These are phyloP conservation scores for Dryomyza anilis DNA, from an alignment of 2,888 invertebrate genomes.

Conservation along the genomic window DNA sequence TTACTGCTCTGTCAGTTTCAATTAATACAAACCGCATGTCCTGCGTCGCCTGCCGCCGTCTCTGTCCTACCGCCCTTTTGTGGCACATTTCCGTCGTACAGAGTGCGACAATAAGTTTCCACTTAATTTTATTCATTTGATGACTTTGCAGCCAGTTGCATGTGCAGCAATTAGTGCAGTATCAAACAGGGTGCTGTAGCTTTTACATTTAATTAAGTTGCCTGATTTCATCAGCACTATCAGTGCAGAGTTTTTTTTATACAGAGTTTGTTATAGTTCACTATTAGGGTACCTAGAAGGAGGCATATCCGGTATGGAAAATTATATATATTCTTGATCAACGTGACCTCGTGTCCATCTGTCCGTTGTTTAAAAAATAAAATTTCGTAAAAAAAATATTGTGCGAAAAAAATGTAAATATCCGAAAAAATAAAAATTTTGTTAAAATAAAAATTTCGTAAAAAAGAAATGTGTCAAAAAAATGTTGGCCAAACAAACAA, in stretches of 20 bases:
- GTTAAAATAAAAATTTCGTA: too few species aligned
- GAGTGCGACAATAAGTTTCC: slow-evolving; percentile 32
- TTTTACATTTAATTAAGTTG: too few species aligned
- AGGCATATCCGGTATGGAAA: too few species aligned
- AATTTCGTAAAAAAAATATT: background rate
- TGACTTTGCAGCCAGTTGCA: slow-evolving; percentile 31
- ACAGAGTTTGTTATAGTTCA: too few species aligned
- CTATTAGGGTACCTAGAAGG: too few species aligned
- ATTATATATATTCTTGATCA: too few species aligned
- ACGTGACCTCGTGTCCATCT: too few species aligned
- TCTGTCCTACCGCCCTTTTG: background rate
- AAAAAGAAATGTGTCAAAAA: too few species aligned
- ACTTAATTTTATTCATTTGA: slow-evolving; percentile 56
- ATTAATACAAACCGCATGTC: slow-evolving; percentile 55
- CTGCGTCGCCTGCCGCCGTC: slow-evolving; percentile 33
- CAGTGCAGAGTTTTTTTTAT: too few species aligned
- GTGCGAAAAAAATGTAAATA: background rate
- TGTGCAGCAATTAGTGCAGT: slow-evolving; percentile 11
- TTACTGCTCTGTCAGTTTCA: slow-evolving; percentile 38
- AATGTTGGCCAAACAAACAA: too few species aligned
- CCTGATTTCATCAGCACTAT: too few species aligned
- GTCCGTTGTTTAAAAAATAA: background rate
- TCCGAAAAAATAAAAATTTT: background rate
- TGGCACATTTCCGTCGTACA: slow-evolving; percentile 6
- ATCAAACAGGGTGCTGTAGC: background rate